These are phyloP conservation scores for Drosophila diplacantha DNA, from an alignment of 2,888 invertebrate genomes.

Conservation along the genomic window DNA sequence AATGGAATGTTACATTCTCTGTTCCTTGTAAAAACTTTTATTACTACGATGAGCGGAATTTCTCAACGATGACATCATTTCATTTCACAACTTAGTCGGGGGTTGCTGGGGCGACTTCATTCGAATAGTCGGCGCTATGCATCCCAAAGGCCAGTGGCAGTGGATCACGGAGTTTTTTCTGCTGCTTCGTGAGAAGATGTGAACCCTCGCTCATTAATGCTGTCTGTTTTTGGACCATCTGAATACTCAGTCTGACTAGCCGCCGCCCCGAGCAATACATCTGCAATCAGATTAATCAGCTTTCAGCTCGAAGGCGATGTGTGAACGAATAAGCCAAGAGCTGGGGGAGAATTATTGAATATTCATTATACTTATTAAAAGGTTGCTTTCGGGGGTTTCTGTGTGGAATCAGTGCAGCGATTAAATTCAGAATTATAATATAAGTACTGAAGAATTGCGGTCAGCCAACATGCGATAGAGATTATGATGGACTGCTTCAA, in stretches of 20 bases:
- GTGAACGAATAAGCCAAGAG: background rate
- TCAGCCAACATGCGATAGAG: background rate
- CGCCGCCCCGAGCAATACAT: slow-evolving; percentile 13
- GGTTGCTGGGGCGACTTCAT: background rate
- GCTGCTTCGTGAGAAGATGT: background rate
- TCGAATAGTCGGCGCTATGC: background rate
- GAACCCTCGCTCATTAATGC: background rate
- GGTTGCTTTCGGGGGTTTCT: too few species aligned
- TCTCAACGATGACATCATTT: slow-evolving; percentile 19
- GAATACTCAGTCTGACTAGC: background rate
- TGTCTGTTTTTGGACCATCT: background rate
- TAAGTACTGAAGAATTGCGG: background rate
- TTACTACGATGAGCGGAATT: slow-evolving; percentile 1
- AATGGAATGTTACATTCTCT: background rate
- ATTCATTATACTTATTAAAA: background rate
- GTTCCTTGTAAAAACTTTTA: background rate
- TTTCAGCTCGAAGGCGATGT: background rate
- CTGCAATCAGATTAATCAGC: slow-evolving; percentile 11
- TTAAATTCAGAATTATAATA: background rate
- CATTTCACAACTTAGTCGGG: background rate
- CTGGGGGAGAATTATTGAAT: slow-evolving; percentile 17
- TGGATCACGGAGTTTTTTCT: background rate
- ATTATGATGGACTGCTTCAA: background rate
- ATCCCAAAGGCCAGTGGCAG: too few species aligned
- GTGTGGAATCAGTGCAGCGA: too few species aligned